Evolutionary conservation across 1,140 invertebrate species (phyloP).

Genomic region (Temnothorax nylanderi): DNA sequence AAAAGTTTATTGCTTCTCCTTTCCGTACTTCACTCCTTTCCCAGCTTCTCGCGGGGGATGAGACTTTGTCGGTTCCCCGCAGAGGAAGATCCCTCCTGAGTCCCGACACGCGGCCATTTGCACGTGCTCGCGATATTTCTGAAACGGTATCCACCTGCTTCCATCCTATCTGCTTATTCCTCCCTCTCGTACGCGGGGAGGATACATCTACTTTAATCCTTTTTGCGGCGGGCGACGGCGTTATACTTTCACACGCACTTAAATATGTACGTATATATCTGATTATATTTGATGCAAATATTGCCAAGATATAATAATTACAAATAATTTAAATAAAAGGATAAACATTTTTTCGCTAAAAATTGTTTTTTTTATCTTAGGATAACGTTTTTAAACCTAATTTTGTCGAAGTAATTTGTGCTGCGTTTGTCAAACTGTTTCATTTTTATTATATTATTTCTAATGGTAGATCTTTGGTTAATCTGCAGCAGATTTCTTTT

Average conservation of each 20-base stretch:
- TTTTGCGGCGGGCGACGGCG: conserved; percentile 11
- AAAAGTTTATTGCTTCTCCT: conserved; percentile 74
- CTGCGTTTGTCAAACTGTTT: neutral
- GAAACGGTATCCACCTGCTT: conserved; percentile 52
- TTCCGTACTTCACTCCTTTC: conserved; percentile 54
- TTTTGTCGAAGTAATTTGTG: neutral
- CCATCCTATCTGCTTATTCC: conserved; percentile 41
- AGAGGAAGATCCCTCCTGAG: conserved; percentile 60
- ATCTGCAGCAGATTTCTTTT: neutral
- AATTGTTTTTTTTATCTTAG: neutral
- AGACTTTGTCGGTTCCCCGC: conserved; percentile 46
- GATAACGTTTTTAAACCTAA: no score
- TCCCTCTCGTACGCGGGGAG: neutral
- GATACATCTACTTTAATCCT: conserved; percentile 59
- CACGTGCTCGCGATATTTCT: conserved; percentile 70
- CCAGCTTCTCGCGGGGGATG: conserved; percentile 1
- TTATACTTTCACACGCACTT: conserved; percentile 7
- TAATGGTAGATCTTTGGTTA: neutral
- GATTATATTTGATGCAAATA: conserved; percentile 14
- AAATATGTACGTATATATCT: neutral
- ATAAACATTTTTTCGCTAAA: neutral
- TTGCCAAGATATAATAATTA: neutral
- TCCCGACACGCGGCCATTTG: conserved; percentile 67
- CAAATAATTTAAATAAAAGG: neutral
- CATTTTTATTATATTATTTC: neutral